Evolutionary conservation across 2,888 invertebrate genomes (phyloP), one percentile per base, ranked within the genome.

Genomic region (Neoitamus cyanurus): DNA sequence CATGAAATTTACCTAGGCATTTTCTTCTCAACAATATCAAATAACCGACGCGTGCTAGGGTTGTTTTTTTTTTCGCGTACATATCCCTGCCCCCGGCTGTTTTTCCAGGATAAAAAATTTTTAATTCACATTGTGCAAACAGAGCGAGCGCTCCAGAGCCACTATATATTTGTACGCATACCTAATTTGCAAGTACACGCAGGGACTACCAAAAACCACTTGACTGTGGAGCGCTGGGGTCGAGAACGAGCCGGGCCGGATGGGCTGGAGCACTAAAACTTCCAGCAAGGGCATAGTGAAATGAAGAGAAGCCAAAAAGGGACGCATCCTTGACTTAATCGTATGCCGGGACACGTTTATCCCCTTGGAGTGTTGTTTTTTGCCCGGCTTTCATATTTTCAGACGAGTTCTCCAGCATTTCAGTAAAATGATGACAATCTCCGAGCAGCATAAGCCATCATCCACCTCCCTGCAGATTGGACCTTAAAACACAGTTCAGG

Each of bases 261-360:
- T 70, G 31, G 70, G 28, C 28, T 25, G 37, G 46, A 28, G 37
- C 69, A 82, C 82, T 82, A 82, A 69, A 82, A 82, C 30, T 34
- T 69, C 69, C 13, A 28, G 37, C 31, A 9, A 82, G 34, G n/a
- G 28, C 37, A 37, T 31, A 37, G 69, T 82, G 69, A 69, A 82
- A 69, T 69, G 69, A 37, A 82, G 36, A 69, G 82, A 69, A 37
- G 25, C 58, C 25, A 37, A 83, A 48, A 83, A 83, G 72, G 73
- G 73, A 83, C 46, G 83, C 83, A 86, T 84, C 85, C 70, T 77
- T 82, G 48, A 85, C 83, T 85, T 86, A 86, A 86, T 86, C 86
- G 86, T 86, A 86, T 86, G 85, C 86, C 83, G 73, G 77, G 84
- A 85, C 86, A 86, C 86, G 86, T 86, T 86, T 83, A 86, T 86